Evolutionary conservation across 2,888 invertebrate species (phyloP).

Genomic region (Ichneumoninae sp.): DNA sequence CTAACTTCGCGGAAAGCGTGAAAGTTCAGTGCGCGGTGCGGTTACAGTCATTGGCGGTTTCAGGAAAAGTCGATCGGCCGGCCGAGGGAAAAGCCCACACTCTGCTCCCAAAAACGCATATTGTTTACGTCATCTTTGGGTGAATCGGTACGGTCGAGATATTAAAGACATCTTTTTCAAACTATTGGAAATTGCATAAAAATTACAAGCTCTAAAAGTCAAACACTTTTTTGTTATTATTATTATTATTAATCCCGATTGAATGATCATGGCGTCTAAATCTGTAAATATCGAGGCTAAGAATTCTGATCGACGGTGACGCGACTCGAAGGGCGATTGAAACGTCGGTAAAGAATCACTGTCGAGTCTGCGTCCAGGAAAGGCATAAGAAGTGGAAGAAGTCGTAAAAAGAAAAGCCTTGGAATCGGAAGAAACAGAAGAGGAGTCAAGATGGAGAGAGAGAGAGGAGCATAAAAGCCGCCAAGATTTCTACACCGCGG

Average conservation of each 20-base stretch:
- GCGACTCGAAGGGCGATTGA: conserved; percentile 47
- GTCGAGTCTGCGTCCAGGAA: conserved; percentile 1
- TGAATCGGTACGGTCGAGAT: no score
- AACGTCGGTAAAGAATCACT: conserved; percentile 51
- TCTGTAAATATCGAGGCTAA: background rate
- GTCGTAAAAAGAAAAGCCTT: conserved; percentile 2
- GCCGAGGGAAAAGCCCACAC: no score
- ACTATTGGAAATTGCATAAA: no score
- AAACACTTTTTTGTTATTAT: no score
- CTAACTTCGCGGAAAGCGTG: conserved; percentile 50
- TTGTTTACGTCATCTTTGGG: no score
- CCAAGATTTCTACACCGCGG: conserved; percentile 39
- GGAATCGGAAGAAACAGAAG: conserved; percentile 1
- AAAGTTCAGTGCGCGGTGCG: conserved; percentile 4
- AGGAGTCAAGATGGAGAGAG: conserved; percentile 8
- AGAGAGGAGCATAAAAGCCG: conserved; percentile 42
- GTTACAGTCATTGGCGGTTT: background rate
- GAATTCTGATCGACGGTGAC: background rate
- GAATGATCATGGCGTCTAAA: background rate
- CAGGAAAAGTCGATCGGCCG: background rate
- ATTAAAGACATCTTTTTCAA: no score
- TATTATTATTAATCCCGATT: background rate
- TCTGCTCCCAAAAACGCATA: no score
- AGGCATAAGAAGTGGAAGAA: conserved; percentile 37
- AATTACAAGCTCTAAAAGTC: no score